phyloP scores from a whole-genome alignment of 2,113 vertebrate genomes.

The Neolamprologus tretocephalus region DNA sequence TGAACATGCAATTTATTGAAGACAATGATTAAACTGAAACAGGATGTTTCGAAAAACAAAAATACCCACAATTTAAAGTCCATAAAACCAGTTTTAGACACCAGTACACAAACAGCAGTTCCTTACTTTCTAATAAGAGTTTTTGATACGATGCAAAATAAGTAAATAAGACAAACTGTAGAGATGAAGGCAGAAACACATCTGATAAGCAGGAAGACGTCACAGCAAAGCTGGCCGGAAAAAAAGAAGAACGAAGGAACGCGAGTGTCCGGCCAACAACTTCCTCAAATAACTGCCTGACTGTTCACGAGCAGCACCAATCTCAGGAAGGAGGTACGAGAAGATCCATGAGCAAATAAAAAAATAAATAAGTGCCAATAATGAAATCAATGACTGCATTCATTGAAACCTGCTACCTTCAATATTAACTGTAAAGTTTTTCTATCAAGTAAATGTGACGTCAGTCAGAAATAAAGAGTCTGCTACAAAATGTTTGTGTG shows the following conservation, averaged over 20 bases:
- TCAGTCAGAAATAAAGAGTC: neutral
- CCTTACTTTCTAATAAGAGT: accelerated
- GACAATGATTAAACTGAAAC: neutral
- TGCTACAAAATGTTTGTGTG: neutral
- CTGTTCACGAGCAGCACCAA: neutral
- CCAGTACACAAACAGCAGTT: accelerated
- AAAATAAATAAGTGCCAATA: neutral
- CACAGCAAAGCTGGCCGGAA: neutral
- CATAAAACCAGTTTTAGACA: neutral
- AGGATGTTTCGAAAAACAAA: neutral
- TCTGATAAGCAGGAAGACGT: neutral
- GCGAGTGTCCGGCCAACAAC: accelerated
- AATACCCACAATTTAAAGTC: neutral
- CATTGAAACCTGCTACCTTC: neutral
- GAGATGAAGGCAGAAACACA: neutral
- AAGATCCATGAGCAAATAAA: neutral
- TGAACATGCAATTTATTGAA: neutral
- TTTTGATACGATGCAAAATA: neutral
- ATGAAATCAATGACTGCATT: neutral
- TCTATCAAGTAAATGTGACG: neutral
- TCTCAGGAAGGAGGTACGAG: neutral
- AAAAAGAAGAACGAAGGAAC: accelerated
- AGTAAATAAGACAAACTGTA: neutral
- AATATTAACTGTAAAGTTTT: accelerated
- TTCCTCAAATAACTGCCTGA: neutral